These are phyloP conservation scores for Stenichneumon culpator DNA, from an alignment of 2,888 invertebrate genomes.

Conservation along the genomic window DNA sequence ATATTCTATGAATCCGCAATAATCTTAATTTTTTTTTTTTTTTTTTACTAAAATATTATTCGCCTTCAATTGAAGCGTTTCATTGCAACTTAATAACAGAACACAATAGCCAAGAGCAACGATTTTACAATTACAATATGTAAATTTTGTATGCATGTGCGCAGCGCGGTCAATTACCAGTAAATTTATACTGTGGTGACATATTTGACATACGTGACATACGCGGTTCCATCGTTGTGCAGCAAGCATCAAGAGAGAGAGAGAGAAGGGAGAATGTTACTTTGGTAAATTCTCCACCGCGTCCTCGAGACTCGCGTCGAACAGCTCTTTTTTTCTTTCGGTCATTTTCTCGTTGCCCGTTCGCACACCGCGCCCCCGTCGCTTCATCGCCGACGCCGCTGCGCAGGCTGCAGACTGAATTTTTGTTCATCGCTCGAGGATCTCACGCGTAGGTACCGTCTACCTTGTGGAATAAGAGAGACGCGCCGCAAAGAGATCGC, in stretches of 20 bases:
- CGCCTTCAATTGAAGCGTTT: not conserved
- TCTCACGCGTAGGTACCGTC: slow-evolving; percentile 55
- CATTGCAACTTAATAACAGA: not conserved
- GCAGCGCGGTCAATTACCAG: slow-evolving; percentile 1
- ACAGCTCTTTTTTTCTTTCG: slow-evolving; percentile 28
- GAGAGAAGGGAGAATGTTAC: slow-evolving; percentile 47
- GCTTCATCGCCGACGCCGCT: slow-evolving; percentile 52
- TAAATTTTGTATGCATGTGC: not conserved
- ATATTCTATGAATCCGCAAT: too few species aligned
- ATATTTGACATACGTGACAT: not conserved
- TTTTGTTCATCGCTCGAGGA: slow-evolving; percentile 51
- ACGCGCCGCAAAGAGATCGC: slow-evolving; percentile 36
- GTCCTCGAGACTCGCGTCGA: slow-evolving; percentile 56
- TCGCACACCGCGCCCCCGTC: slow-evolving; percentile 21
- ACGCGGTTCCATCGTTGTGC: not conserved
- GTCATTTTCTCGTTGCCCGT: slow-evolving; percentile 19
- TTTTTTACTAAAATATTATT: not conserved
- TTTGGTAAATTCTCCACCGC: slow-evolving; percentile 56
- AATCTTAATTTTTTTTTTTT: too few species aligned
- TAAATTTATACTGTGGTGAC: not conserved
- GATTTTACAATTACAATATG: slow-evolving; percentile 4
- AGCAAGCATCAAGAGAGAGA: not conserved
- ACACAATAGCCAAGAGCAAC: not conserved
- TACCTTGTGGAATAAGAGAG: slow-evolving; percentile 44
- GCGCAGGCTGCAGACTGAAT: slow-evolving; percentile 48